phyloP scores from a whole-genome alignment of 2,113 vertebrate genomes.

The Ivindomyrus marchei region DNA sequence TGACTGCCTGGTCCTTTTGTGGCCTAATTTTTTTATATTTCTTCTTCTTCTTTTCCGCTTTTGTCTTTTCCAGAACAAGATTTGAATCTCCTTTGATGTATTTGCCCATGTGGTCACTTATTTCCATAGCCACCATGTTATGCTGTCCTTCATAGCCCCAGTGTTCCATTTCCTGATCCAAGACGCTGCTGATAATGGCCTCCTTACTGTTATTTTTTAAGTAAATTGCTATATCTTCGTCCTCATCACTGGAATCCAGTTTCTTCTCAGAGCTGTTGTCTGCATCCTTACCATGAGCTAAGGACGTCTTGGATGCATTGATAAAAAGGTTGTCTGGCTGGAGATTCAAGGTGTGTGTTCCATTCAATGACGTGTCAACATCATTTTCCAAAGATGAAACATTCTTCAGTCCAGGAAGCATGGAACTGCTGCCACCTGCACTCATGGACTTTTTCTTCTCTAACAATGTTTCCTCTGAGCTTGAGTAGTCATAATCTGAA shows the following conservation, averaged over 20 bases:
- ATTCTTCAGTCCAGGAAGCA: conserved; percentile 7
- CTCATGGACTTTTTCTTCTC: not conserved
- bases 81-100: conserved; percentile 43
- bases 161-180: conserved; percentile 43
- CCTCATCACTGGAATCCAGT: conserved; percentile 5
- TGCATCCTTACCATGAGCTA: not conserved
- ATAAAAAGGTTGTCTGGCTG: not conserved
- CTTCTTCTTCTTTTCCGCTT: conserved; percentile 36
- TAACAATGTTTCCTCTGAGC: conserved; percentile 15
- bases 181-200: conserved; percentile 47
- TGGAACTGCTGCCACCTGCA: conserved; percentile 3
- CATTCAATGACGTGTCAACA: not conserved
- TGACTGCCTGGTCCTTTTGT: conserved; percentile 49
- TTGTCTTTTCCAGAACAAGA: conserved; percentile 11
- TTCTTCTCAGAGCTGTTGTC: conserved; percentile 26
- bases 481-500: not conserved
- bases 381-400: conserved; percentile 21
- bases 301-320: not conserved
- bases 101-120: conserved; percentile 51
- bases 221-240: conserved; percentile 58
- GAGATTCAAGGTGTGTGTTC: not conserved
- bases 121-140: conserved; percentile 35
- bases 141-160: conserved; percentile 58
- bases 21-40: conserved; percentile 42
- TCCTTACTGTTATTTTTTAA: conserved; percentile 47